A percentile compares a stretch with the other conserved stretches of the same genome.
Conservation (phyloP, 2,888 invertebrate genomes). For the Apodemia duryi region DNA sequence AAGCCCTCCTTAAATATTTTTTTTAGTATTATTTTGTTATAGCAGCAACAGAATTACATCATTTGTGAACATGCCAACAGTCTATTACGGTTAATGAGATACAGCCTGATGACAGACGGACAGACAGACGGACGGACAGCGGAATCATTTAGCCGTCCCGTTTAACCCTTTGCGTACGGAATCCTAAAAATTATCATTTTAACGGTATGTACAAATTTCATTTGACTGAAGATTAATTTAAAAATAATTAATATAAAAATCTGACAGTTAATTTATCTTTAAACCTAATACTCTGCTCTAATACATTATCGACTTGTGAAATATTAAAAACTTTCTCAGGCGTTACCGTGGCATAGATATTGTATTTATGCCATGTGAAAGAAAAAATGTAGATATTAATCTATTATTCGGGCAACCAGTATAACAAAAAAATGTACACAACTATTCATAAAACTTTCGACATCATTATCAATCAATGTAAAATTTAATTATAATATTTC, state of each 20-base stretch:
- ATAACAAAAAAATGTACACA: not conserved
- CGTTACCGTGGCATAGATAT: not conserved
- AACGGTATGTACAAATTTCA: too few relatives aligned
- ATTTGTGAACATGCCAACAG: too few relatives aligned
- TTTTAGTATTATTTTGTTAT: too few relatives aligned
- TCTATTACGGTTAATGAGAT: too few relatives aligned
- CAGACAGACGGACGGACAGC: too few relatives aligned
- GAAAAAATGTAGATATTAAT: constrained; percentile 8
- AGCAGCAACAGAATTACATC: too few relatives aligned
- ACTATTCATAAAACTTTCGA: not conserved
- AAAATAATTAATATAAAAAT: not conserved
- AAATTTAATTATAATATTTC: not conserved
- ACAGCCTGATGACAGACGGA: too few relatives aligned
- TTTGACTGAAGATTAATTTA: too few relatives aligned
- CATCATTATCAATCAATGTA: constrained; percentile 4
- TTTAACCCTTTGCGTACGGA: too few relatives aligned
- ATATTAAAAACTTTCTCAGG: constrained; percentile 5
- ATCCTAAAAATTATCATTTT: too few relatives aligned
- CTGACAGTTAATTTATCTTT: constrained; percentile 1
- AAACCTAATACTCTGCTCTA: not conserved
- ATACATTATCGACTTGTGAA: constrained; percentile 1
- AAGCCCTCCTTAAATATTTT: too few relatives aligned
- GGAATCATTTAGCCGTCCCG: too few relatives aligned
- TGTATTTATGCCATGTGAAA: not conserved
- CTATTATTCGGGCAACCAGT: constrained; percentile 4